Percentiles rank a stretch among this genome's conserved stretches.
Evolutionary conservation across 2,888 invertebrate genomes (phyloP).

Genomic region (Metopia argyrocephala): DNA sequence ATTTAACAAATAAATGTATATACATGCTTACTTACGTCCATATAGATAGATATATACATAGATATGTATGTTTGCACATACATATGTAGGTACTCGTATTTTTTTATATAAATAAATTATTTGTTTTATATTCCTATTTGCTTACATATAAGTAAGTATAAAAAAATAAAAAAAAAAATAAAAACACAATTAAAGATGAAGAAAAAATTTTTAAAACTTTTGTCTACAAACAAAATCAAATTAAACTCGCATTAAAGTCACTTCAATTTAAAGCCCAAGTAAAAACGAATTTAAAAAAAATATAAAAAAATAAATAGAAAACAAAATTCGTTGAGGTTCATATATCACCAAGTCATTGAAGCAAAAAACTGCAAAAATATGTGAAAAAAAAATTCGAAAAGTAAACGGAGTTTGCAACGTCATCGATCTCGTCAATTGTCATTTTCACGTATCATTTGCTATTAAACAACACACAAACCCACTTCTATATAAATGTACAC

Average conservation of each 20-base stretch:
- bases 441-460: constrained; percentile 78
- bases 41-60: neutral
- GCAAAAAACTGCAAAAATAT: constrained; percentile 63
- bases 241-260: neutral
- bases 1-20: neutral
- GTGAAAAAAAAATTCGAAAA: constrained; percentile 7
- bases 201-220: neutral
- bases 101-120: too few relatives aligned
- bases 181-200: neutral
- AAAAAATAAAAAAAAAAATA: too few relatives aligned
- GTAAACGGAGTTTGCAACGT: constrained; percentile 68
- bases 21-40: too few relatives aligned
- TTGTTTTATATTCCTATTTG: too few relatives aligned
- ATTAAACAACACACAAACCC: constrained; percentile 59
- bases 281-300: neutral
- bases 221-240: neutral
- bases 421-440: constrained; percentile 78
- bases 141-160: too few relatives aligned
- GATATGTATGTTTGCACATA: neutral
- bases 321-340: constrained; percentile 52
- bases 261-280: neutral
- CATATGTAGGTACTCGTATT: neutral
- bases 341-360: constrained; percentile 61
- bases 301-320: neutral
- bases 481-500: constrained; percentile 41